Evolutionary conservation across 2,888 invertebrate species (phyloP).

Genomic region (Rambutsinella grinnellia): DNA sequence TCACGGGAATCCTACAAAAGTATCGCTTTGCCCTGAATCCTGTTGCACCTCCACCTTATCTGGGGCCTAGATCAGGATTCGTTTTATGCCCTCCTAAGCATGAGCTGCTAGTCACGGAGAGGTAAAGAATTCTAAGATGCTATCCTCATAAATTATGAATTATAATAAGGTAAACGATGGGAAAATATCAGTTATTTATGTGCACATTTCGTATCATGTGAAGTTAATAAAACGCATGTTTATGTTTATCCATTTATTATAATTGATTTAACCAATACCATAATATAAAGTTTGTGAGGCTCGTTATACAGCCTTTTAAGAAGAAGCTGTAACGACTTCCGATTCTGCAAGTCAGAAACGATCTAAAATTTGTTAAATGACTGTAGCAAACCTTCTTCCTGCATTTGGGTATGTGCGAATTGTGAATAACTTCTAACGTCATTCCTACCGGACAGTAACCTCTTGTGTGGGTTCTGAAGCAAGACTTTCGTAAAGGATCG

Average conservation of each 20-base stretch:
- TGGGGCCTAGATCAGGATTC: slow-evolving; percentile 62
- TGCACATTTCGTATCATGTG: too few species aligned
- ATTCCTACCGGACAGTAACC: slow-evolving; percentile 44
- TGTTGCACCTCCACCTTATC: slow-evolving; percentile 51
- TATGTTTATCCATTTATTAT: too few species aligned
- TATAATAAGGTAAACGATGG: too few species aligned
- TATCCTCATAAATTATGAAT: too few species aligned
- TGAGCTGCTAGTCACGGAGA: slow-evolving; percentile 53
- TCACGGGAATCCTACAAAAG: slow-evolving; percentile 63
- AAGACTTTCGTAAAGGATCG: slow-evolving; percentile 25
- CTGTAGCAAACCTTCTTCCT: neutral
- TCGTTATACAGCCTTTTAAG: slow-evolving; percentile 34
- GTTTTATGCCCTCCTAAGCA: slow-evolving; percentile 63
- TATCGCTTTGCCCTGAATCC: slow-evolving; percentile 61
- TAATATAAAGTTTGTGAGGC: too few species aligned
- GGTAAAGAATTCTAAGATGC: slow-evolving; percentile 7
- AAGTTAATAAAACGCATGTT: too few species aligned
- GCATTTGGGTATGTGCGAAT: slow-evolving; percentile 43
- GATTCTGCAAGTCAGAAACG: slow-evolving; percentile 9
- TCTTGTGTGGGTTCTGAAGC: slow-evolving; percentile 35
- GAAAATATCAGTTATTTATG: too few species aligned
- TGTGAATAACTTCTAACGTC: slow-evolving; percentile 44
- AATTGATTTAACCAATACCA: too few species aligned
- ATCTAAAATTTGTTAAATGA: slow-evolving; percentile 22
- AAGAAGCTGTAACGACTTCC: slow-evolving; percentile 40